Conservation (phyloP, 2,888 invertebrate genomes). For the Lypha dubia region DNA sequence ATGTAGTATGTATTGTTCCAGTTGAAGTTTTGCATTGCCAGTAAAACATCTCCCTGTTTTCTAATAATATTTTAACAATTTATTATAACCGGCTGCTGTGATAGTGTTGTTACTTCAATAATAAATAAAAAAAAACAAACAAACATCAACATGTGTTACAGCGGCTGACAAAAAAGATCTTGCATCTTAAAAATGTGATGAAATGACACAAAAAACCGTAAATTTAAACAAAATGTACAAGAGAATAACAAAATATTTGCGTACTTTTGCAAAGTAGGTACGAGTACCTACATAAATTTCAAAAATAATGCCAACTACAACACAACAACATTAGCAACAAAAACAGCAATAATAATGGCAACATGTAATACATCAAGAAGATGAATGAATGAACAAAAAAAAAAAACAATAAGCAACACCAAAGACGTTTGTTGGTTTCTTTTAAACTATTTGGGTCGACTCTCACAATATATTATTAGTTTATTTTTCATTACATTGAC, state of each 20-base stretch:
- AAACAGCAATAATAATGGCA: constrained; percentile 29
- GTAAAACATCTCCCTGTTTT: constrained; percentile 18
- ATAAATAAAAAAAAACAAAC: constrained; percentile 23
- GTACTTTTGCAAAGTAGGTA: constrained; percentile 60
- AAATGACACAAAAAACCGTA: constrained; percentile 64
- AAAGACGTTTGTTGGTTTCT: constrained; percentile 71
- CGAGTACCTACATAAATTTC: constrained; percentile 6
- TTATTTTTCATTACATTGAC: constrained; percentile 75
- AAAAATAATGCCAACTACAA: constrained; percentile 20
- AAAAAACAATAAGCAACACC: constrained; percentile 34
- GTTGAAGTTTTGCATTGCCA: too few species aligned
- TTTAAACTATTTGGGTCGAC: constrained; percentile 75
- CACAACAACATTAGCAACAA: constrained; percentile 35
- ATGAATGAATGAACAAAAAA: constrained; percentile 8
- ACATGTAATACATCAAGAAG: constrained; percentile 27
- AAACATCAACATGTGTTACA: constrained; percentile 31
- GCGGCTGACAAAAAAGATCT: constrained; percentile 21
- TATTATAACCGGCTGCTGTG: background rate
- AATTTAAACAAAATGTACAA: constrained; percentile 34
- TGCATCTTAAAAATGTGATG: constrained; percentile 17
- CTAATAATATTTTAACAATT: background rate
- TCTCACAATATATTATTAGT: constrained; percentile 74
- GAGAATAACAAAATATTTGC: constrained; percentile 43
- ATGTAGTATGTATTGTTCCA: too few species aligned
- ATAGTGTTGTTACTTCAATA: constrained; percentile 23